Conservation (phyloP, 2,888 invertebrate genomes). For the Aphidius colemani region DNA sequence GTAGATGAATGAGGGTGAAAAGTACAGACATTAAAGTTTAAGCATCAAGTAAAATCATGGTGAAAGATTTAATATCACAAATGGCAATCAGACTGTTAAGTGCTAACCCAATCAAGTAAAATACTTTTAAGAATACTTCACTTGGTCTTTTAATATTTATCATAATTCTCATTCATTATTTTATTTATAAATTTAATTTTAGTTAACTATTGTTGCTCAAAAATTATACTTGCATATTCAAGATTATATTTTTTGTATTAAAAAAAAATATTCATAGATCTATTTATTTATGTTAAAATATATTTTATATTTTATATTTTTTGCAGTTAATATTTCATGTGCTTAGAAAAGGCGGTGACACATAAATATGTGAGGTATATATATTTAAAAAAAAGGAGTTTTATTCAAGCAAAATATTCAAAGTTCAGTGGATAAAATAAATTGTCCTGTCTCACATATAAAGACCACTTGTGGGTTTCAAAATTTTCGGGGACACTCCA, state of each 20-base stretch:
- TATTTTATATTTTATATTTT: slow-evolving; percentile 14
- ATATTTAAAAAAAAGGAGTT: slow-evolving; percentile 31
- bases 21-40: no score
- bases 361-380: slow-evolving; percentile 54
- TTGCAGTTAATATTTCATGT: slow-evolving; percentile 56
- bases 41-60: slow-evolving; percentile 39
- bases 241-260: background rate
- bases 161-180: no score
- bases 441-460: slow-evolving; percentile 22
- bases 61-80: slow-evolving; percentile 45
- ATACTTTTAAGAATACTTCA: background rate
- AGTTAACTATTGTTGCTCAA: no score
- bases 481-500: slow-evolving; percentile 24
- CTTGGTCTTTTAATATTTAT: background rate
- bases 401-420: slow-evolving; percentile 24
- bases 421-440: slow-evolving; percentile 32
- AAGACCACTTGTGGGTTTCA: slow-evolving; percentile 20
- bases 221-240: no score
- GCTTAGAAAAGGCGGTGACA: slow-evolving; percentile 56
- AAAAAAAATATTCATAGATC: background rate
- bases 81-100: slow-evolving; percentile 51
- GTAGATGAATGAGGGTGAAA: slow-evolving; percentile 7
- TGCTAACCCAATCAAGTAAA: slow-evolving; percentile 49
- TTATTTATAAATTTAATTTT: no score
- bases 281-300: no score